phyloP scores from a whole-genome alignment of 2,888 invertebrate genomes.

The Gisinianus flammeolus region DNA sequence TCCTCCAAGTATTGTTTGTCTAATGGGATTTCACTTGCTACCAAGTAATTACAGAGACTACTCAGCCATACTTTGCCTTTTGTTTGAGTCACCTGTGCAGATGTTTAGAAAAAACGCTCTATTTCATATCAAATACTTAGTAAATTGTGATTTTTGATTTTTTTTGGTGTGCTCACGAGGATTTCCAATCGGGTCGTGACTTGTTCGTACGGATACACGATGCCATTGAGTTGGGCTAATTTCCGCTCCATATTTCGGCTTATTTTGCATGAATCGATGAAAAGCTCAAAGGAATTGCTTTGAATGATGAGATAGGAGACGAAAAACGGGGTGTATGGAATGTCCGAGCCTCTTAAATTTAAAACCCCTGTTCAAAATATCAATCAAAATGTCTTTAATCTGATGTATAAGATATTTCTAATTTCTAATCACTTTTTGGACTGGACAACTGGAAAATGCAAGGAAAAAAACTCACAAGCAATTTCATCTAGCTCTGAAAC shows the following conservation, averaged over 20 bases:
- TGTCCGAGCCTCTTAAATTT: conserved; percentile 87
- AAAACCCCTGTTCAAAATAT: conserved; percentile 70
- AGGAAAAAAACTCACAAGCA: conserved; percentile 68
- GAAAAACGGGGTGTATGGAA: conserved; percentile 84
- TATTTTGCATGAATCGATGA: conserved; percentile 2
- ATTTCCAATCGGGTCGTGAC: neutral
- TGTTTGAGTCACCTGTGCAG: neutral
- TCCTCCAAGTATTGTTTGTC: conserved; percentile 64
- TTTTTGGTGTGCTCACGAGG: too few relatives aligned
- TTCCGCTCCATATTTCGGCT: conserved; percentile 65
- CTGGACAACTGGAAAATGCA: neutral
- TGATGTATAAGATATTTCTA: neutral
- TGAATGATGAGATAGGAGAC: conserved; percentile 69
- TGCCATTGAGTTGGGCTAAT: neutral
- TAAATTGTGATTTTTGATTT: too few relatives aligned
- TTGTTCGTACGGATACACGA: neutral
- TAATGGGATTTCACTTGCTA: conserved; percentile 64
- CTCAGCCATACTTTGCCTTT: conserved; percentile 69
- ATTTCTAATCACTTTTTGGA: neutral
- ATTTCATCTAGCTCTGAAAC: conserved; percentile 83
- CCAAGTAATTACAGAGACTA: conserved; percentile 68
- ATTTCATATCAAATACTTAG: too few relatives aligned
- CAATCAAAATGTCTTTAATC: neutral
- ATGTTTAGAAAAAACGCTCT: too few relatives aligned
- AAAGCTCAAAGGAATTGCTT: too few relatives aligned